Evolutionary conservation across 2,797 vertebrate species (phyloP), one percentile per base, ranked within the genome.

Genomic region (Megalops cyprinoides): DNA sequence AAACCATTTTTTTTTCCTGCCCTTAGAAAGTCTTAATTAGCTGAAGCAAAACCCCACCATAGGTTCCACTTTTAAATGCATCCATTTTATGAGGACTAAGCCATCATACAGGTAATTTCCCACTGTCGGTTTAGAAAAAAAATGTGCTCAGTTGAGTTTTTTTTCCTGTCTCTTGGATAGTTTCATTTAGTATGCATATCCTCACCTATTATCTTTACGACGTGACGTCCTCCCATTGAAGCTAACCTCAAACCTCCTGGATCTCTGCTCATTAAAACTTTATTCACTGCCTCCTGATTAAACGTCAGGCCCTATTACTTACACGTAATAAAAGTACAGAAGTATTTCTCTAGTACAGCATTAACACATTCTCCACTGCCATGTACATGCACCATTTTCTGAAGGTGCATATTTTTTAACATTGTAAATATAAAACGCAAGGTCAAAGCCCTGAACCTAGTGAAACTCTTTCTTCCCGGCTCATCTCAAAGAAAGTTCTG

Each of bases 1-100:
- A 93, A 88, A 87, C 81, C 92, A 94, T 86, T 88, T 87, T 86
- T 88, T 87, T 88, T 90, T 86, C 76, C 85, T 82, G 28, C 28
- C 12, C 4, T 65, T 84, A 80, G 81, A 69, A 86, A 85, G 82
- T 89, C 90, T 91, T 93, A 94, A 95, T 95, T 94, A 94, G 90
- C 87, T 84, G 82, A 85, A 78, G 82, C 81, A 86, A 88, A 89
- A 82, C 81, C 89, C 89, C 74, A 92, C 92, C 89, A 87, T 88
- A 87, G 71, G 60, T 77, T 81, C 88, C 82, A 89, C 79, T 78
- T 80, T 88, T 87, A 83, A 88, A 81, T 83, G 84, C 85, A 76
- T 91, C 83, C 84, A 81, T 86, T 86, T 56, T 77, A 87, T 82
- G 86, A 76, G 76, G 75, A 85, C 65, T 39, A 39, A 77, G 78